Evolutionary conservation across 2,888 invertebrate genomes (phyloP), one percentile per base, ranked within the genome.

Genomic region (Sphaeridia pumilis): DNA sequence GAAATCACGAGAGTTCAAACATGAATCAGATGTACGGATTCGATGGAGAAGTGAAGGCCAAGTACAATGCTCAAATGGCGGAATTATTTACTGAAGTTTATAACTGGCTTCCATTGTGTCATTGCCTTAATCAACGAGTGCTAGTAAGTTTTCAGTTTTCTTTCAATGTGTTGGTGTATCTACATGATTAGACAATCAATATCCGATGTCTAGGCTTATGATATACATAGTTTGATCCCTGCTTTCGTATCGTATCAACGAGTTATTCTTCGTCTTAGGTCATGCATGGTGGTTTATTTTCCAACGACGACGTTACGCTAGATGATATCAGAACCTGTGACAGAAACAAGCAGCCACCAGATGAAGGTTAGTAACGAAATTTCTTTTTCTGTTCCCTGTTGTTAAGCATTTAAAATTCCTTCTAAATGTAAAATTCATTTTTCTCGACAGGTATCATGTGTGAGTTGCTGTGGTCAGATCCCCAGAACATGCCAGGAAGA

Each of bases 11-110:
- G 70, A 93, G 93, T 65, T 79, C 84, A 43, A 92, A 87, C 56
- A 98, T 98, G 97, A 99, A 98, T 74, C 88, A 93, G 73, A 94
- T 98, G 88, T 99, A 99, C 72, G 98, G 98, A 1, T 98, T 98
- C 75, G 88, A 93, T 59, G 98, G 97, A 1, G 98, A 98, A 74
- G 97, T 98, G 1, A 88, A 89, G 67, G 82, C 88, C 4, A 98
- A 98, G 73, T 98, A 94, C 72, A 84, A 87, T 1, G 76, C 81
- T 21, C 85, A 92, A 70, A 97, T 98, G 95, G 87, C 90, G 0
- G 89, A 94, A 60, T 77, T 97, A 45, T 99, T 99, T 75, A 95
- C 95, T 1, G 95, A 97, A 75, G 93, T 98, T 21, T 98, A 95
- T 75, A 97, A 97, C 73, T 92, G 88, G 84, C 74, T 98, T 60